These are phyloP conservation scores for Odontesthes bonariensis DNA, from an alignment of 2,113 vertebrate genomes.

Conservation along the genomic window DNA sequence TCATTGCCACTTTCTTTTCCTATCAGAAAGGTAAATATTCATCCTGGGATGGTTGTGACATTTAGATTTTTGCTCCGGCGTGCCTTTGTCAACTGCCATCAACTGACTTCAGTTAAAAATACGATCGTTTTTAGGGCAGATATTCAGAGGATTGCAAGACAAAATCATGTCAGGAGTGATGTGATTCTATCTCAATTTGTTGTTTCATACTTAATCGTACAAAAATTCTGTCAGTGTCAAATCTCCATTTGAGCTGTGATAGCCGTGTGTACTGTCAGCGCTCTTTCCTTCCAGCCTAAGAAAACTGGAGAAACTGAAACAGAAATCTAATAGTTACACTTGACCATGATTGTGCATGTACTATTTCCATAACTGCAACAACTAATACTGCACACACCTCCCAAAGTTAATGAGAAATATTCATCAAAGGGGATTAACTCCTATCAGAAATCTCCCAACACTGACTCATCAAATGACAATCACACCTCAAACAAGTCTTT, in stretches of 20 bases:
- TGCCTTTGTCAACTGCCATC: conserved; percentile 36
- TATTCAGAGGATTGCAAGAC: conserved; percentile 30
- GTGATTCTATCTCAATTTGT: conserved; percentile 51
- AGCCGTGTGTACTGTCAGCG: conserved; percentile 2
- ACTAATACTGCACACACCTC: conserved; percentile 20
- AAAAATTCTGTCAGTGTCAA: conserved; percentile 25
- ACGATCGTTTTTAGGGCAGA: conserved; percentile 33
- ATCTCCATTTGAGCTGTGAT: conserved; percentile 33
- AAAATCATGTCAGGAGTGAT: conserved; percentile 38
- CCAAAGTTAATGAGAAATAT: conserved; percentile 76
- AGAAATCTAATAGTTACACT: conserved; percentile 40
- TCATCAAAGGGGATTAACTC: conserved; percentile 73
- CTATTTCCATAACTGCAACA: conserved; percentile 42
- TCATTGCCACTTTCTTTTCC: conserved; percentile 50
- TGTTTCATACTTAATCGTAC: conserved; percentile 42
- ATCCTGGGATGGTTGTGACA: conserved; percentile 50
- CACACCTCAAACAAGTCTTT: conserved; percentile 63
- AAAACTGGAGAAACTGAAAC: conserved; percentile 11
- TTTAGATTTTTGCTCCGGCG: conserved; percentile 49
- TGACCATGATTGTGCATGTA: conserved; percentile 23
- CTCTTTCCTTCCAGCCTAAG: conserved; percentile 6
- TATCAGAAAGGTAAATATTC: conserved; percentile 66
- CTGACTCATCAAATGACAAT: conserved; percentile 65
- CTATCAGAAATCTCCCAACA: conserved; percentile 53
- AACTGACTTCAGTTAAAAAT: conserved; percentile 36